Evolutionary conservation across 2,888 invertebrate species (phyloP).

Genomic region (Heliconius sara): DNA sequence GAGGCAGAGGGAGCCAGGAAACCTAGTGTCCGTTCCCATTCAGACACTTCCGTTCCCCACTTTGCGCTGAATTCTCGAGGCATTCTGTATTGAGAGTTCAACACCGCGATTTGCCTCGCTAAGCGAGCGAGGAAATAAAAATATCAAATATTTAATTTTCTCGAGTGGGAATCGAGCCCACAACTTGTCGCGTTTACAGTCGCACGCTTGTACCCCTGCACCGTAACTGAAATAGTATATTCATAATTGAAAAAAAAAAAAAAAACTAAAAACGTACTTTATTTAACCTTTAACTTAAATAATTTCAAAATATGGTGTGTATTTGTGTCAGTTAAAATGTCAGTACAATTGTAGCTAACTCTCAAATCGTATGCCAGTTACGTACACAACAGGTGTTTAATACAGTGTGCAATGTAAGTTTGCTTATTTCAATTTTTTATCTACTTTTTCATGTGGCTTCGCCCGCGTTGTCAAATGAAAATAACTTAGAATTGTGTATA

Average conservation of each 20-base stretch:
- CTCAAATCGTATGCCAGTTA: background rate
- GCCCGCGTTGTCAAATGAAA: background rate
- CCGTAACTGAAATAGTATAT: background rate
- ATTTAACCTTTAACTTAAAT: background rate
- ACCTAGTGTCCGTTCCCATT: too few relatives aligned
- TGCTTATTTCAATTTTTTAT: conserved; percentile 47
- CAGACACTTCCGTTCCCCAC: too few relatives aligned
- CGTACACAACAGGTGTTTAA: conserved; percentile 30
- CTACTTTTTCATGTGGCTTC: background rate
- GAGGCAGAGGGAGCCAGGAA: too few relatives aligned
- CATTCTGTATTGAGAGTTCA: too few relatives aligned
- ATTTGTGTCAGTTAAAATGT: conserved; percentile 25
- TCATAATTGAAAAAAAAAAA: too few relatives aligned
- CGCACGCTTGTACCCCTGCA: too few relatives aligned
- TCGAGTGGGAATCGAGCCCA: too few relatives aligned
- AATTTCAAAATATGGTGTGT: conserved; percentile 1
- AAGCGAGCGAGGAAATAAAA: too few relatives aligned
- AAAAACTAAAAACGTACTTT: background rate
- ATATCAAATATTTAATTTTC: too few relatives aligned
- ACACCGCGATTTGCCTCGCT: too few relatives aligned
- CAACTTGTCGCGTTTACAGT: too few relatives aligned
- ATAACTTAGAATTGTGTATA: background rate
- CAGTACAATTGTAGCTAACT: conserved; percentile 5
- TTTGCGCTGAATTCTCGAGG: too few relatives aligned
- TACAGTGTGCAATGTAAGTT: conserved; percentile 37